These are phyloP conservation scores for Saturnia japonica DNA, from an alignment of 2,888 invertebrate species.

Conservation along the genomic window DNA sequence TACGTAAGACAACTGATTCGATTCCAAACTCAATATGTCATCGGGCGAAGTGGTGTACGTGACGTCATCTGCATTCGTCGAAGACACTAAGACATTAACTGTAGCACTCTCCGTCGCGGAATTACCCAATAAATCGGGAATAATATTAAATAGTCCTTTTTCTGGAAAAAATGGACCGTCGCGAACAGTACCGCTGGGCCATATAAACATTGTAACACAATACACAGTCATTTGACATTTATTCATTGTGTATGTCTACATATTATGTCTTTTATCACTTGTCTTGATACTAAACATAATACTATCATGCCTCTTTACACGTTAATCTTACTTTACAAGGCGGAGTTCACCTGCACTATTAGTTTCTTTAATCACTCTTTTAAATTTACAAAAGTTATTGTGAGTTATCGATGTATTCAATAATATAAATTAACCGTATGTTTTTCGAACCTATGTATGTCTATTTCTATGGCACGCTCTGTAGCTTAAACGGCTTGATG, in stretches of 20 bases:
- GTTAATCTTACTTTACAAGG: neutral
- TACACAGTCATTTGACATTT: conserved; percentile 47
- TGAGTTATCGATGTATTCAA: neutral
- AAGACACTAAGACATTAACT: conserved; percentile 12
- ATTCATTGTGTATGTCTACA: conserved; percentile 42
- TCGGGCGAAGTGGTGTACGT: conserved; percentile 21
- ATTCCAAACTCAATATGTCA: conserved; percentile 20
- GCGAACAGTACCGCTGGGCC: conserved; percentile 40
- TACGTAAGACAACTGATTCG: conserved; percentile 26
- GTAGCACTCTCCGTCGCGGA: conserved; percentile 27
- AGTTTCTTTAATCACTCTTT: neutral
- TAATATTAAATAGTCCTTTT: conserved; percentile 47
- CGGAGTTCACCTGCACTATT: neutral
- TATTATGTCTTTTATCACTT: conserved; percentile 11
- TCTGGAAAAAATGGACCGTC: conserved; percentile 40
- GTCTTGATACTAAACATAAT: neutral
- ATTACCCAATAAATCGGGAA: conserved; percentile 46
- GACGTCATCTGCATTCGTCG: conserved; percentile 22
- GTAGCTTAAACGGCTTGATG: too few species aligned
- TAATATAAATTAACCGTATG: too few species aligned
- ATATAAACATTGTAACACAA: conserved; percentile 43
- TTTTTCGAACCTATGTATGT: too few species aligned
- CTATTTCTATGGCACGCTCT: too few species aligned
- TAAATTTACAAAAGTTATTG: neutral
- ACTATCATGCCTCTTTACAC: neutral